Conservation (phyloP, 2,888 invertebrate genomes). For the Mesoligia furuncula region DNA sequence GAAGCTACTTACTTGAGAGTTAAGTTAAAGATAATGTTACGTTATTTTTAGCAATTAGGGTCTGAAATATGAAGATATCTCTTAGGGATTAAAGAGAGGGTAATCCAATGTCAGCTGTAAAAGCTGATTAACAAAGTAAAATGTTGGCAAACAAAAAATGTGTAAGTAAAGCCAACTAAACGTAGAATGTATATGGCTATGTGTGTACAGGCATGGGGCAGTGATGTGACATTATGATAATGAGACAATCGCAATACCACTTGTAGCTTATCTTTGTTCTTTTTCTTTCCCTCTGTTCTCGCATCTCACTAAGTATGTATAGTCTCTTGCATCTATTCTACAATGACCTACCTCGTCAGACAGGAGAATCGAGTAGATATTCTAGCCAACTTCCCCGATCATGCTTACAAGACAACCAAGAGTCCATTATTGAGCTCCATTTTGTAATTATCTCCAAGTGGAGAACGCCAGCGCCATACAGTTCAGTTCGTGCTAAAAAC, state of each 20-base stretch:
- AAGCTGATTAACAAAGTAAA: not conserved
- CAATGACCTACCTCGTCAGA: not conserved
- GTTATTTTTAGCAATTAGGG: conserved; percentile 31
- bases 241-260: not conserved
- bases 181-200: not conserved
- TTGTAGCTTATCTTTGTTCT: too few relatives aligned
- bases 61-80: conserved; percentile 15
- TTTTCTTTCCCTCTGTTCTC: not conserved
- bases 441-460: conserved; percentile 36
- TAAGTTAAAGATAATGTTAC: not conserved
- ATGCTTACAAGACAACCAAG: conserved; percentile 17
- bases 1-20: conserved; percentile 20
- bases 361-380: not conserved
- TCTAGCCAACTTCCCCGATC: not conserved
- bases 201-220: too few relatives aligned
- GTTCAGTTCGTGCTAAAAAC: conserved; percentile 48
- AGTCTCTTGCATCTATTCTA: not conserved
- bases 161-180: not conserved
- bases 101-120: not conserved
- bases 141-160: not conserved
- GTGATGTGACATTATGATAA: too few relatives aligned
- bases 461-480: conserved; percentile 45
- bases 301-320: not conserved
- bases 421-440: conserved; percentile 16
- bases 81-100: not conserved